Base-by-base conservation (phyloP, 2,888 invertebrate species). In the Campaea margaritaria region DNA sequence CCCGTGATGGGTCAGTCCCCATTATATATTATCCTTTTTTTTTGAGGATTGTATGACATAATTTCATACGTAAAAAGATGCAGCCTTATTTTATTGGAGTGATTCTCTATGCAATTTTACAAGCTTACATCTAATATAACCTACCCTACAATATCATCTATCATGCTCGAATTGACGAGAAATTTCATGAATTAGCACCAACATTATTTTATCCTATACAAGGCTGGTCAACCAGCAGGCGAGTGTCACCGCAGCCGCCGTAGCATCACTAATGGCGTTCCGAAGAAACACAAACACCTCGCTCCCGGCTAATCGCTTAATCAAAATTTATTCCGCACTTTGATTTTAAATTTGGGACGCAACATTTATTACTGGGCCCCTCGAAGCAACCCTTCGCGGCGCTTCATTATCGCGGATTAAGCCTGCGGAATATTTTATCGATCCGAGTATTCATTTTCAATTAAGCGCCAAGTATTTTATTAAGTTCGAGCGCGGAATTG, bases 311-410 rank as follows among this genome's bases (percentile, higher is more conserved):
- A 91, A 91, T 91, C 92, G 91, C 89, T 91, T 91, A 91, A 91
- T 91, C 91, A 90, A 92, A 92, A 92, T 91, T 91, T 91, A 92
- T 91, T 91, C 92, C 91, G 89, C 91, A 90, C 91, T 92, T 91
- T 91, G 90, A 91, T 92, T 91, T 91, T 91, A 92, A 92, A 92
- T 91, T 91, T 91, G 87, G 84, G 64, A 89, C 90, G 91, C 90
- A 91, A 92, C 91, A 91, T 92, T 91, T 91, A 91, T 92, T 92
- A 91, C 82, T 85, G 85, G 83, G 80, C 86, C 89, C 89, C 88
- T 86, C 84, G 75, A 81, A 81, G 82, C 88, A 90, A 88, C 90
- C 91, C 90, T 91, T 89, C 88, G 86, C 83, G 81, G 60, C 81
- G 77, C 86, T 91, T 92, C 91, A 92, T 92, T 91, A 92, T 91